These are phyloP conservation scores for Mirza zaza DNA, from an alignment of 2,113 vertebrate species.

Conservation along the genomic window DNA sequence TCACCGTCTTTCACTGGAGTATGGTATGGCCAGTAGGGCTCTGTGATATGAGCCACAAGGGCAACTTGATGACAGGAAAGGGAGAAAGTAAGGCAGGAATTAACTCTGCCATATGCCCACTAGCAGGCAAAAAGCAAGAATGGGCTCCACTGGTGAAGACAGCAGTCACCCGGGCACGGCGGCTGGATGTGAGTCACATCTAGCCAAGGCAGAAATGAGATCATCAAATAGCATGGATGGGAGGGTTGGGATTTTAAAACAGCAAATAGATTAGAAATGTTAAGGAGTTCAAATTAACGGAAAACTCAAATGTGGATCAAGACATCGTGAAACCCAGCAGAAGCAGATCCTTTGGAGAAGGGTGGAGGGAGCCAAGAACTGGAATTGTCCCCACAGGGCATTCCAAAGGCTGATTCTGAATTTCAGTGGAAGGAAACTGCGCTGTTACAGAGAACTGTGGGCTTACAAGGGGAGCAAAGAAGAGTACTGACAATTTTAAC, in stretches of 20 bases:
- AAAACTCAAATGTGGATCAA: not conserved
- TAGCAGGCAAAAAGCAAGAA: not conserved
- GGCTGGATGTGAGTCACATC: not conserved
- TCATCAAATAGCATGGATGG: not conserved
- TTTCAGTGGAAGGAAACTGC: not conserved
- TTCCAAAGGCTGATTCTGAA: not conserved
- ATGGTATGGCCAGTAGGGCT: not conserved
- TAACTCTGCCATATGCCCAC: not conserved
- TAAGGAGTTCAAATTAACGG: not conserved
- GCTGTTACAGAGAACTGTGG: not conserved
- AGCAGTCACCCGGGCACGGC: not conserved
- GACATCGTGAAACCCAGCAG: not conserved
- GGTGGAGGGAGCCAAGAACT: not conserved
- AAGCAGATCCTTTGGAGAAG: not conserved
- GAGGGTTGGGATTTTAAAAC: not conserved
- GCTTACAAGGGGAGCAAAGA: not conserved
- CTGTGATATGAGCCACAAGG: not conserved
- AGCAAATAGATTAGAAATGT: not conserved
- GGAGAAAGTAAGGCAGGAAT: not conserved
- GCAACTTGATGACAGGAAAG: not conserved
- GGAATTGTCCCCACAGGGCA: not conserved
- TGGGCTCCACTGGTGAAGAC: not conserved
- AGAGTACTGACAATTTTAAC: not conserved
- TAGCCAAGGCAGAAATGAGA: conserved; percentile 19
- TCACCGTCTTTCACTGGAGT: not conserved